A percentile compares a stretch with the other conserved stretches of the same genome.
Evolutionary conservation across 2,113 vertebrate species (phyloP).

Genomic region (Ochotona princeps): DNA sequence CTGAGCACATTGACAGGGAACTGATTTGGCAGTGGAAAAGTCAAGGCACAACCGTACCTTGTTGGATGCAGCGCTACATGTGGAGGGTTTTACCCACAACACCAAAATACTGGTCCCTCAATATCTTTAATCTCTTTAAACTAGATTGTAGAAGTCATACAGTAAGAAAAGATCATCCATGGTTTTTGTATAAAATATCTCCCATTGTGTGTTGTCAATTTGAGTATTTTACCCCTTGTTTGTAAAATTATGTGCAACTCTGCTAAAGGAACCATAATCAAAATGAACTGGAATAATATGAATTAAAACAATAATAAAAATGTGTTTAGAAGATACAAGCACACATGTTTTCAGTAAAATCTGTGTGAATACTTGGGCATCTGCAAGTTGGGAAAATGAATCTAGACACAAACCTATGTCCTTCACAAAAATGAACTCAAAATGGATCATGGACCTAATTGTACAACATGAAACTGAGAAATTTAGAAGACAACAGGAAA

Average conservation of each 20-base stretch:
- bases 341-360: neutral
- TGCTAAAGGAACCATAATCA: neutral
- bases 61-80: too few relatives aligned
- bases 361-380: neutral
- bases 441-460: neutral
- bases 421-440: neutral
- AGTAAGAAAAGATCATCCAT: neutral
- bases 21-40: too few relatives aligned
- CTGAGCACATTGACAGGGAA: too few relatives aligned
- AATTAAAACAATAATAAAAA: neutral
- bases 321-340: neutral
- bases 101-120: too few relatives aligned
- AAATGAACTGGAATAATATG: neutral
- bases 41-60: too few relatives aligned
- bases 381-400: neutral
- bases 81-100: too few relatives aligned
- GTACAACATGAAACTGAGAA: neutral
- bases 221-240: neutral
- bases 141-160: neutral
- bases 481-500: neutral
- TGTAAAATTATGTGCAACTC: neutral
- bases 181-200: neutral
- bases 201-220: neutral
- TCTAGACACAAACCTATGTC: neutral
- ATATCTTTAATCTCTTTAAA: neutral